Conservation (phyloP, 1,140 invertebrate genomes). For the Micrasema minimum region DNA sequence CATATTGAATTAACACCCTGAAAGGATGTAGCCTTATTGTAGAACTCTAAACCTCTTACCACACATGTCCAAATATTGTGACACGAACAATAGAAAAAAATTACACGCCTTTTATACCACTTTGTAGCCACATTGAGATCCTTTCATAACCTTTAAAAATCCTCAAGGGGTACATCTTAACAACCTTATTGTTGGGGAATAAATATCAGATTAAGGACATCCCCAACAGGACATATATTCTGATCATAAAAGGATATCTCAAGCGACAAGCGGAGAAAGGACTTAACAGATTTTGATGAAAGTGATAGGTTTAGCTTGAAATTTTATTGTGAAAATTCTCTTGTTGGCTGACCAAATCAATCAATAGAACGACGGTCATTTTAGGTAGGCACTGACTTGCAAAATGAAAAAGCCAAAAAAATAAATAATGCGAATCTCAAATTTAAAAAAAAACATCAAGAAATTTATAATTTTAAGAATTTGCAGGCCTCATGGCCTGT, state of each 20-base stretch:
- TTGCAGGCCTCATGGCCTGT: no score
- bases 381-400: no score
- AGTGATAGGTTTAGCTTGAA: conserved; percentile 19
- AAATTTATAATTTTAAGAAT: no score
- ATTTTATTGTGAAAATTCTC: no score
- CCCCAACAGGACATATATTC: neutral
- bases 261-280: conserved; percentile 2
- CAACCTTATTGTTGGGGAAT: conserved; percentile 22
- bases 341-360: no score
- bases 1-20: neutral
- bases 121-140: conserved; percentile 21
- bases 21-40: conserved; percentile 20
- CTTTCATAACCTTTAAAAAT: conserved; percentile 21
- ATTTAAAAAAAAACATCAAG: no score
- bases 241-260: conserved; percentile 21
- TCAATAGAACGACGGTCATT: no score
- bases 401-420: no score
- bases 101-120: conserved; percentile 29
- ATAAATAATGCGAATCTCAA: no score
- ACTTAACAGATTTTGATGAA: conserved; percentile 14
- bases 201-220: conserved; percentile 30
- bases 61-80: conserved; percentile 38
- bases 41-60: neutral
- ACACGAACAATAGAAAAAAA: conserved; percentile 28
- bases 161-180: conserved; percentile 16